phyloP scores from a whole-genome alignment of 2,113 vertebrate species.

The Sitta europaea region DNA sequence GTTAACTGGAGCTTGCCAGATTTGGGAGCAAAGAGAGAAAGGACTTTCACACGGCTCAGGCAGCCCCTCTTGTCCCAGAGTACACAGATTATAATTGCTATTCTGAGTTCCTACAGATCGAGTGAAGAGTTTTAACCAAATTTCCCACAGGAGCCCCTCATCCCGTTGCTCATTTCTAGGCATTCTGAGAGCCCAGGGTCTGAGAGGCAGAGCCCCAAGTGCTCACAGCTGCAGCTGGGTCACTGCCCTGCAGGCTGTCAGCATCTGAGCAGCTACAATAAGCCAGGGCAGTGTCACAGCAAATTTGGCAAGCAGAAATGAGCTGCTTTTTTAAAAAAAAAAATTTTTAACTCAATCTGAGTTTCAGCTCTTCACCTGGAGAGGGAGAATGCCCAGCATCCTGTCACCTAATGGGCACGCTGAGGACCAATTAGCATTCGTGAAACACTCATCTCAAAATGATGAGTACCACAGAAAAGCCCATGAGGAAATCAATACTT shows the following conservation, averaged over 20 bases:
- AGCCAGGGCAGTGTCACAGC: background rate
- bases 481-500: background rate
- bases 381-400: background rate
- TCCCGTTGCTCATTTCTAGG: background rate
- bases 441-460: background rate
- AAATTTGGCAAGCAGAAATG: background rate
- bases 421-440: background rate
- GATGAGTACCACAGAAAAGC: background rate
- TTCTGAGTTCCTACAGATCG: background rate
- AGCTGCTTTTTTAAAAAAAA: background rate
- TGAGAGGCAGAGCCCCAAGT: background rate
- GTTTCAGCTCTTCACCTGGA: background rate
- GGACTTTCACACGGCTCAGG: background rate
- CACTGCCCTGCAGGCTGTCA: background rate
- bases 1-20: background rate
- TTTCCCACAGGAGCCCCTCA: background rate
- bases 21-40: background rate
- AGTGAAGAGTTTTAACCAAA: background rate
- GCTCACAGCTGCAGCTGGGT: constrained; percentile 19
- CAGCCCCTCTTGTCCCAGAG: background rate
- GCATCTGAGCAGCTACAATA: background rate
- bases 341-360: too few species aligned
- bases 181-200: background rate
- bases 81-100: accelerated
- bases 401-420: background rate